Conservation (phyloP, 2,888 invertebrate genomes). For the Ecliptopera silaceata region DNA sequence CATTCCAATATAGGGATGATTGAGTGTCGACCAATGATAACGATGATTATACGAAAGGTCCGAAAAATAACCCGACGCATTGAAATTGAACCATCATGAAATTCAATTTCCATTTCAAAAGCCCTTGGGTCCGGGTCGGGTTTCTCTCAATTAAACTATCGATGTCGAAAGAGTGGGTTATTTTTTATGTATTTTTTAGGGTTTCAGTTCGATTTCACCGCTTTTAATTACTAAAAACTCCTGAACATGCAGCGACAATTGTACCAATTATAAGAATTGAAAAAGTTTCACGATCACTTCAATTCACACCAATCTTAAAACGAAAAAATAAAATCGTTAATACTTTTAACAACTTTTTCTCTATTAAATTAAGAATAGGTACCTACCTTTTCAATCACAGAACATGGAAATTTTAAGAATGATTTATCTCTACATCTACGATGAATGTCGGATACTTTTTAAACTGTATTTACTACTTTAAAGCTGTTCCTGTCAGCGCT, state of each 20-base stretch:
- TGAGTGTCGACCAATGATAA: neutral
- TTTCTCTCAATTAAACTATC: conserved; percentile 10
- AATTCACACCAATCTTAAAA: too few relatives aligned
- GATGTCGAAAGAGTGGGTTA: neutral
- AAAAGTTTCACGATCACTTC: too few relatives aligned
- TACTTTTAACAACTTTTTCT: too few relatives aligned
- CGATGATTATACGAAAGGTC: neutral
- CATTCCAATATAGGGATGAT: too few relatives aligned
- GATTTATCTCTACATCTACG: too few relatives aligned
- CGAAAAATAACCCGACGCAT: neutral
- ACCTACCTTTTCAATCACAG: too few relatives aligned
- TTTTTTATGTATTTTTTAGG: neutral
- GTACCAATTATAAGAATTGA: neutral
- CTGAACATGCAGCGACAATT: neutral
- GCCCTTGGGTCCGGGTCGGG: neutral
- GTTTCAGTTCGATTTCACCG: neutral
- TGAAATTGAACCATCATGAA: neutral
- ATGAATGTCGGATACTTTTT: too few relatives aligned
- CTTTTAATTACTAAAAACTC: neutral
- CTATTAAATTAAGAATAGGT: too few relatives aligned
- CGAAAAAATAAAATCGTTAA: too few relatives aligned
- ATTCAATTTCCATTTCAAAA: conserved; percentile 8
- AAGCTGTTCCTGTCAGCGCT: too few relatives aligned
- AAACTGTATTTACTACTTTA: too few relatives aligned
- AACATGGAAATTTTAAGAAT: too few relatives aligned